Evolutionary conservation across 2,797 vertebrate species (phyloP), one percentile per base, ranked within the genome.

Genomic region (Fundulus diaphanus): DNA sequence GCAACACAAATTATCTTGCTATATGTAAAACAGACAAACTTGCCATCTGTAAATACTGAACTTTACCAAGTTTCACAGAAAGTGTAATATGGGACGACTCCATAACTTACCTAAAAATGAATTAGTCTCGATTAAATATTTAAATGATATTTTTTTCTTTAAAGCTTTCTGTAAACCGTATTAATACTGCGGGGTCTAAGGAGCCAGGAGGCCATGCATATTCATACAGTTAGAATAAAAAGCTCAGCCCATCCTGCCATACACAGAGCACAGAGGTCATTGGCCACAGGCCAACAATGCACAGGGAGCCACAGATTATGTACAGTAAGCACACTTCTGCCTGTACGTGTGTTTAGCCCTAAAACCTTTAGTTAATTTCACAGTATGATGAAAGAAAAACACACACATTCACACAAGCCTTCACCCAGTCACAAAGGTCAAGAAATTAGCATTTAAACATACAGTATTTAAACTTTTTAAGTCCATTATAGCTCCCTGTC

Each of bases 141-240:
- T 35, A 63, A 37, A 8, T 37, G 33, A 35, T 42, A 65, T 31
- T 42, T 40, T 42, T 66, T 42, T 13, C 42, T 40, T 42, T 24
- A 63, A 63, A 37, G 59, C 22, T 42, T 6, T 24, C 5, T 40
- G 35, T 42, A 40, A 42, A 42, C 35, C 24, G 48, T 11, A 65
- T 77, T 77, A 79, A 48, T 61, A 76, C 82, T 89, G 78, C 70
- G 78, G 42, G 0, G 0, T 78, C 82, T 54, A 78, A 73, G 68
- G 74, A 93, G 90, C 93, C 94, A 96, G 93, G 94, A 95, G 92
- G 94, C 85, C 81, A 96, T 96, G 95, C 95, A 97, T 96, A 97
- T 96, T 96, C 96, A 97, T 92, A 80, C 91, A 72, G 79, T 6
- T 48, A 54, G 83, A 90, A 82, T 94, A 89, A 92, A 87, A 78